These are phyloP conservation scores for Athene cunicularia DNA, from an alignment of 2,113 vertebrate species.

Conservation along the genomic window DNA sequence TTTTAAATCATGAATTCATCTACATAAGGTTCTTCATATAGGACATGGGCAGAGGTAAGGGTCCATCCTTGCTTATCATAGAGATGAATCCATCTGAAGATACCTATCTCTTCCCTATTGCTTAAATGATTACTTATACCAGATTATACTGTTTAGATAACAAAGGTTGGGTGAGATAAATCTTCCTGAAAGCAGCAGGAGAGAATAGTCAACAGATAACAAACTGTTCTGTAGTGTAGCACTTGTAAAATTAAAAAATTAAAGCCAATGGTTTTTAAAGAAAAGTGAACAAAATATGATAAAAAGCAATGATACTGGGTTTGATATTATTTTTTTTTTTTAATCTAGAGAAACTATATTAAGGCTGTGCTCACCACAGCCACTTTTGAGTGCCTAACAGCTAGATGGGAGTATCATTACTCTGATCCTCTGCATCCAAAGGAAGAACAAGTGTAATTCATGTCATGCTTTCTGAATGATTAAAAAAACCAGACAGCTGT, in stretches of 20 bases:
- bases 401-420: background rate
- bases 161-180: background rate
- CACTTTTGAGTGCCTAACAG: background rate
- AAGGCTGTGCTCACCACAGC: background rate
- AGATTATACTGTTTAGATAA: background rate
- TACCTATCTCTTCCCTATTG: background rate
- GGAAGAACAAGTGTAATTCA: background rate
- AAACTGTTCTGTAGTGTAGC: background rate
- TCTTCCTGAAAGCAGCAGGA: background rate
- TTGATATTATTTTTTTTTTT: background rate
- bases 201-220: background rate
- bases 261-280: background rate
- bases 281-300: background rate
- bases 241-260: background rate
- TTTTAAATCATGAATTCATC: background rate
- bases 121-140: background rate
- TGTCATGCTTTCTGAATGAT: background rate
- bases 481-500: background rate
- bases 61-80: background rate
- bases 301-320: background rate
- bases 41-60: background rate
- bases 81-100: background rate
- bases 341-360: background rate
- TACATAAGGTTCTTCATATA: background rate
- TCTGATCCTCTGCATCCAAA: background rate